These are phyloP conservation scores for Nannoperca obscura DNA, from an alignment of 2,797 vertebrate genomes.

Conservation along the genomic window DNA sequence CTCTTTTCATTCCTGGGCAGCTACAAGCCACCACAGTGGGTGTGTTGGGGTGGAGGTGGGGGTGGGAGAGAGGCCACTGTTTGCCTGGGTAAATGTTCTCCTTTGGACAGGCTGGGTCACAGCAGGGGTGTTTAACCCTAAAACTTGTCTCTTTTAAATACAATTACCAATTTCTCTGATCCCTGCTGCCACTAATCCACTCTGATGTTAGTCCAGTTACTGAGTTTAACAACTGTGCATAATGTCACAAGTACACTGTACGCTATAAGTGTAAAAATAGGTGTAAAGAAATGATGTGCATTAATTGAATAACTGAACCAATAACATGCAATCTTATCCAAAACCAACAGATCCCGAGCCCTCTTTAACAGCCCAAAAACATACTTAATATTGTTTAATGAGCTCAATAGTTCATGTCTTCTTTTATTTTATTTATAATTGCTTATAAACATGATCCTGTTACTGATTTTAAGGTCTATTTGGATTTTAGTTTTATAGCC, in stretches of 20 bases:
- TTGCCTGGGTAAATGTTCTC: conserved; percentile 77
- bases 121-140: conserved; percentile 74
- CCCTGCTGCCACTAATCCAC: conserved; percentile 54
- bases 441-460: background rate
- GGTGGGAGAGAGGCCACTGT: conserved; percentile 55
- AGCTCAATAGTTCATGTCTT: background rate
- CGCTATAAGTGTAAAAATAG: background rate
- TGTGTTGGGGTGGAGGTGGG: conserved; percentile 21
- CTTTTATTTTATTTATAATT: too few species aligned
- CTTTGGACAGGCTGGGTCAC: conserved; percentile 64
- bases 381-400: background rate
- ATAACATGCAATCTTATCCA: background rate
- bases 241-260: background rate
- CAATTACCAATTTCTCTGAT: conserved; percentile 64
- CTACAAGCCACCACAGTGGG: conserved; percentile 37
- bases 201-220: conserved; percentile 40
- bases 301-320: background rate
- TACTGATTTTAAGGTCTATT: background rate
- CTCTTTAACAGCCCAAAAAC: background rate
- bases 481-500: background rate
- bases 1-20: conserved; percentile 49
- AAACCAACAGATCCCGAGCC: background rate
- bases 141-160: conserved; percentile 59
- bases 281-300: background rate
- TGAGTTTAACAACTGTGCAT: background rate